phyloP scores from a whole-genome alignment of 2,113 vertebrate species.

The Chloebia gouldiae region DNA sequence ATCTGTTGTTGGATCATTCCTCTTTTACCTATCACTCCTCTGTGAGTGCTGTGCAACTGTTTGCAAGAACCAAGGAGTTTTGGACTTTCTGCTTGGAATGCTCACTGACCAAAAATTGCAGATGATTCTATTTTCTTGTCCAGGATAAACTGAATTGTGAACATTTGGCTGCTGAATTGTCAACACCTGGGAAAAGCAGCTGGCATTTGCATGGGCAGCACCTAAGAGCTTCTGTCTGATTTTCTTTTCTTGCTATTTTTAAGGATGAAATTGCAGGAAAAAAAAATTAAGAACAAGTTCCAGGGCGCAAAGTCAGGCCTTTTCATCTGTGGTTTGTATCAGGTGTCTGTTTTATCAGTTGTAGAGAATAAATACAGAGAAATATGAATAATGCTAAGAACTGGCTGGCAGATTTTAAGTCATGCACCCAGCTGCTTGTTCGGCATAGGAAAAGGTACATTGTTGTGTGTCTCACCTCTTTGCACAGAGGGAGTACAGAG shows the following conservation, averaged over 20 bases:
- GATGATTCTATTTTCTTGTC: not conserved
- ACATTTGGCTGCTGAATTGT: not conserved
- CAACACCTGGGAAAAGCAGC: not conserved
- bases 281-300: not conserved
- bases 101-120: not conserved
- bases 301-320: not conserved
- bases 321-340: not conserved
- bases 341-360: not conserved
- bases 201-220: not conserved
- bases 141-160: not conserved
- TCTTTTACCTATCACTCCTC: not conserved
- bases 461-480: not conserved
- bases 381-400: not conserved
- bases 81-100: rapidly evolving
- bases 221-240: not conserved
- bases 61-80: not conserved
- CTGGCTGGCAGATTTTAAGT: not conserved
- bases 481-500: not conserved
- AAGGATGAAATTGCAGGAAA: not conserved
- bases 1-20: not conserved
- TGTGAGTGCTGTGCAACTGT: not conserved
- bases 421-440: not conserved
- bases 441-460: not conserved
- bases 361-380: not conserved
- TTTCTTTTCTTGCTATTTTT: not conserved